Evolutionary conservation across 1,140 invertebrate genomes (phyloP), one percentile per base, ranked within the genome.

Genomic region (Bombus polaris): DNA sequence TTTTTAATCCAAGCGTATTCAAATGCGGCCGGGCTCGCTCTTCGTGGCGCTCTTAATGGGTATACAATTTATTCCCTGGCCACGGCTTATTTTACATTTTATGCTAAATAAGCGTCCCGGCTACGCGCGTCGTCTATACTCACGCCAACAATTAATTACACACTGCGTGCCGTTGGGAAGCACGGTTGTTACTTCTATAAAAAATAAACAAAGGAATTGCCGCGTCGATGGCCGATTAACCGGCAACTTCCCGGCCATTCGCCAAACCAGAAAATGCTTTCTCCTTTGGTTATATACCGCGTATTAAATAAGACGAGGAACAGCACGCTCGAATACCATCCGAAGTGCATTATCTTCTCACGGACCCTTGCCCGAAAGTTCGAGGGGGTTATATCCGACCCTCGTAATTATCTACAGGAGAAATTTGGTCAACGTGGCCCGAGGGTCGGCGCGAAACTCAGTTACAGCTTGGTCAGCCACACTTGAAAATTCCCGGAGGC

Each of bases 31-130:
- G 62, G 47, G 42, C 71, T 53, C 68, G 62, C 76, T 44, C 80
- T 47, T 77, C 78, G 68, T 75, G 57, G 44, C 65, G 79, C 89
- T 92, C 87, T 91, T 94, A 94, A 94, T 94, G 94, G 91, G 92
- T 94, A 94, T 94, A 94, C 93, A 89, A 94, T 94, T 94, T 94
- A 93, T 94, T 93, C 89, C 91, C 89, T 93, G 89, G 92, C 88
- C 93, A 75, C 87, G 80, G 93, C 92, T 94, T 94, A 94, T 93
- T 94, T 94, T 94, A 93, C 93, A 94, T 94, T 91, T 94, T 94
- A 94, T 94, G 93, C 93, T 94, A 94, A 94, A 94, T 93, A 93
- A 90, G 83, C 75, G 76, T 72, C 1, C 37, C 62, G 80, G 42
- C 22, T 83, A 87, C 88, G 75, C 72, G 78, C 79, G 12, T 66